Evolutionary conservation across 2,797 vertebrate species (phyloP), one percentile per base, ranked within the genome.

Genomic region (Florisuga fusca): DNA sequence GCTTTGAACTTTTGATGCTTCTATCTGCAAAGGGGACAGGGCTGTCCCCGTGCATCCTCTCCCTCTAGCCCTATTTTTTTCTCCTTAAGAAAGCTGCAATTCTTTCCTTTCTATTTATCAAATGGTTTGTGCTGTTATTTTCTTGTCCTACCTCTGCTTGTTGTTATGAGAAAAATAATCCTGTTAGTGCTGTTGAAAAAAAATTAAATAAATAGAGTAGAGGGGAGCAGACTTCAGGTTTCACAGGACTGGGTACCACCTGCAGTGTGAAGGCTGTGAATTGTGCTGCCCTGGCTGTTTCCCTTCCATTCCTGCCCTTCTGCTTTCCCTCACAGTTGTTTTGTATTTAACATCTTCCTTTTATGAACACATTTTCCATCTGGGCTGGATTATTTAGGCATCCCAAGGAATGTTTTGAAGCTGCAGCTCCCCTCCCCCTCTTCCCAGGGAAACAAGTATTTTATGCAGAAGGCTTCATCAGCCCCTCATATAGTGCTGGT

Each of bases 381-480:
- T 91, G 89, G 82, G 48, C 21, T 34, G 67, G 76, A 75, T 93
- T 76, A 80, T 95, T 94, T 54, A 25, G 68, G 75, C 61, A 69
- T 87, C 74, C 57, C 31, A 19, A 64, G 33, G 87, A 79, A 87
- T 33, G 72, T 48, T 80, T 87, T 53, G 38, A 78, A 87, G 45
- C 85, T 51, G n/a, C 18, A 9, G 74, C 17, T 79, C 14, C 33
- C 71, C 27, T 90, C 48, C 69, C 66, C 29, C 46, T 87, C 59
- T 90, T 66, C 68, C 55, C 3, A 0, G 51, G 51, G 36, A 82
- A 89, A 77, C 33, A 62, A 71, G n/a, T 27, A 51, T 63, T 86
- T 78, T 23, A 33, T 79, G 64, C 59, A 31, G 34, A 74, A 89
- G 54, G 1, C 75, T 80, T 72, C 2, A 3, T 19, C 6, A 2